phyloP scores from a whole-genome alignment of 2,888 invertebrate genomes.

The Lasius fuliginosus region DNA sequence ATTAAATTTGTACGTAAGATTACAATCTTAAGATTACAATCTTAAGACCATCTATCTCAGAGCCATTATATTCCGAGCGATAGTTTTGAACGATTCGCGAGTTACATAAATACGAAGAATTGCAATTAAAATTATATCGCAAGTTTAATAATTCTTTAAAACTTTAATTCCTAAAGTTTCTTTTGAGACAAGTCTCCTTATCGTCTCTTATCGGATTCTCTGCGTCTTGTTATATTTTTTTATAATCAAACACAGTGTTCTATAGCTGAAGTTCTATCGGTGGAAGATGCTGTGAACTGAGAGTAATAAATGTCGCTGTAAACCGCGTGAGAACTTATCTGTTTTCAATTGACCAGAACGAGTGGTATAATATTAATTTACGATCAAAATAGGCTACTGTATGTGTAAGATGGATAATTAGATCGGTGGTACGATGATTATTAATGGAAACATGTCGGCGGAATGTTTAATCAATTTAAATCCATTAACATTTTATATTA shows the following conservation, averaged over 20 bases:
- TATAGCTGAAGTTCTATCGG: neutral
- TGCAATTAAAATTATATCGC: constrained; percentile 11
- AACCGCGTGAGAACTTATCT: neutral
- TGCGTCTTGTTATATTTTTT: neutral
- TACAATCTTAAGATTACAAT: neutral
- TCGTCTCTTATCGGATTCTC: neutral
- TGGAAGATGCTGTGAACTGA: neutral
- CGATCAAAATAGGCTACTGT: neutral
- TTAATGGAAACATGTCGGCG: neutral
- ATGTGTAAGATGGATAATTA: neutral
- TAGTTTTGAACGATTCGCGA: neutral
- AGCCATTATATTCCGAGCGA: neutral
- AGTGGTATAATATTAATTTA: constrained; percentile 14
- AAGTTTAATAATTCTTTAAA: neutral
- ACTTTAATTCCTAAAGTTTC: neutral
- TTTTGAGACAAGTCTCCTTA: neutral
- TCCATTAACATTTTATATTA: constrained; percentile 20
- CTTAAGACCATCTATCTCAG: neutral
- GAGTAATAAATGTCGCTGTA: constrained; percentile 15
- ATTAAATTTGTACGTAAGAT: constrained; percentile 21
- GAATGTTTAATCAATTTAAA: constrained; percentile 33
- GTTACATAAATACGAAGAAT: neutral
- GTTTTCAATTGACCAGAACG: neutral
- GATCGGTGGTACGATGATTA: neutral
- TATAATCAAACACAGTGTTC: constrained; percentile 6